phyloP scores from a whole-genome alignment of 2,113 vertebrate genomes.

The Sardina pilchardus region DNA sequence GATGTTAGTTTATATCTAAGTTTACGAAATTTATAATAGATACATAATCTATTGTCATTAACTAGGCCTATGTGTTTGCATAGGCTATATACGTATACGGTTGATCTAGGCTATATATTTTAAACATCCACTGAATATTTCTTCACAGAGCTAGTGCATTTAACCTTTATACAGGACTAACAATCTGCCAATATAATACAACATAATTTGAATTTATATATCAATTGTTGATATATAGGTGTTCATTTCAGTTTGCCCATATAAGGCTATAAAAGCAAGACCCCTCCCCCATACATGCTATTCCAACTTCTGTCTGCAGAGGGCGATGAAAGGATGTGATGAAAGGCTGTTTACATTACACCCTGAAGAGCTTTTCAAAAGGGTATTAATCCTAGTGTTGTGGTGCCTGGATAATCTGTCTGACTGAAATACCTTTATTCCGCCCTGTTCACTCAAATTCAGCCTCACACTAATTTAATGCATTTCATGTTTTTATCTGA shows the following conservation, averaged over 20 bases:
- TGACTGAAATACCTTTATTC: not conserved
- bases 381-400: not conserved
- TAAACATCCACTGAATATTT: too few species aligned
- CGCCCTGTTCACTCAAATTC: not conserved
- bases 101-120: too few species aligned
- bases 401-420: not conserved
- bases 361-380: not conserved
- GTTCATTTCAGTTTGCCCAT: not conserved
- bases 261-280: not conserved
- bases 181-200: not conserved
- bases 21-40: too few species aligned
- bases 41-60: too few species aligned
- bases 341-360: not conserved
- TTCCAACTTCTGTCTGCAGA: not conserved
- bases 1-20: too few species aligned
- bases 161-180: not conserved
- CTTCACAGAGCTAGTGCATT: not conserved
- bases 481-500: not conserved
- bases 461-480: not conserved
- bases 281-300: not conserved
- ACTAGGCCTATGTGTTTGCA: too few species aligned
- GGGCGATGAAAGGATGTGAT: not conserved
- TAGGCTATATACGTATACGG: too few species aligned
- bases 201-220: not conserved
- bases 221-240: not conserved